These are phyloP conservation scores for Pandion haliaetus DNA, from an alignment of 2,113 vertebrate genomes.

Conservation along the genomic window DNA sequence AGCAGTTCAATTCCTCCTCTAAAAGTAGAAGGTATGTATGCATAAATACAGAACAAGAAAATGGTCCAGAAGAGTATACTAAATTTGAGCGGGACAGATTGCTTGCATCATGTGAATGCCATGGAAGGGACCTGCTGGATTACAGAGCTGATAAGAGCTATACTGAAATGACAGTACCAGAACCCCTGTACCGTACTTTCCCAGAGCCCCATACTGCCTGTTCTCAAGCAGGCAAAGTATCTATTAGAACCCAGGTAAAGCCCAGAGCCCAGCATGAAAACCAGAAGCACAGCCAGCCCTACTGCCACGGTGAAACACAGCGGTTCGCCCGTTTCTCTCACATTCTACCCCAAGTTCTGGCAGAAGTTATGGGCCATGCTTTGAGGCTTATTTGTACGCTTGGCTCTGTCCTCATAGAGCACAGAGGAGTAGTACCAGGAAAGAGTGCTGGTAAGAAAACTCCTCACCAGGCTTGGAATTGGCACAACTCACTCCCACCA, in stretches of 20 bases:
- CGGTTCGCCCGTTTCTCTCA: not conserved
- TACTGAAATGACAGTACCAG: not conserved
- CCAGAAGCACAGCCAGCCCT: not conserved
- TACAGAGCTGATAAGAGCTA: not conserved
- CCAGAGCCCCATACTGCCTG: not conserved
- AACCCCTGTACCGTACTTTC: not conserved
- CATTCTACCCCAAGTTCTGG: not conserved
- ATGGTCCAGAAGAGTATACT: not conserved
- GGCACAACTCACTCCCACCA: not conserved
- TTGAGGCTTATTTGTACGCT: not conserved
- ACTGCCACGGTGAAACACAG: not conserved
- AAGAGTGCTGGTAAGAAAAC: not conserved
- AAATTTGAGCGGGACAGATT: not conserved
- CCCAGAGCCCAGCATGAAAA: not conserved
- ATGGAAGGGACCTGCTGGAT: not conserved
- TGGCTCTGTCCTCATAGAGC: not conserved
- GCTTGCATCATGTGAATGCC: not conserved
- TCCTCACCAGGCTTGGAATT: not conserved
- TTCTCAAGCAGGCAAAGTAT: not conserved
- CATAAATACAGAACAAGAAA: not conserved
- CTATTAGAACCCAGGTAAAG: not conserved
- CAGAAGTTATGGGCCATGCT: rapidly evolving
- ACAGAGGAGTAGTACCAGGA: not conserved
- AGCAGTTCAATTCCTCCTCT: not conserved
- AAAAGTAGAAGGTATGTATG: not conserved